Evolutionary conservation across 2,888 invertebrate genomes (phyloP), one percentile per base, ranked within the genome.

Genomic region (Crossocerus cetratus): DNA sequence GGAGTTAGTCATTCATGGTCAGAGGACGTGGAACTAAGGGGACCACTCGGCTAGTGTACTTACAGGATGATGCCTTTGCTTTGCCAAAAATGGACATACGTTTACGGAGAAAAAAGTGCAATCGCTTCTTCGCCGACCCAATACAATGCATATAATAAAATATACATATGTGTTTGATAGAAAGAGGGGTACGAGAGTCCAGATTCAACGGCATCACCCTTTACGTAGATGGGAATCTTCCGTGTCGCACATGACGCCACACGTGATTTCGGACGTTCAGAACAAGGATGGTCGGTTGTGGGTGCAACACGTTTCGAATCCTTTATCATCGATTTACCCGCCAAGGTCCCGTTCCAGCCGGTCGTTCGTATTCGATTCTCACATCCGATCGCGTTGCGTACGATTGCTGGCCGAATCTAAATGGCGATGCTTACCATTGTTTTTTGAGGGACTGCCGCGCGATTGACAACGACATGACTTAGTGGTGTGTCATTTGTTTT

Each of bases 301-400:
- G 32, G n/a, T 18, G 60, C 69, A 69, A 72, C 81, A 65, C 72
- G 80, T 69, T 63, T 23, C 65, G 86, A 85, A 86, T 86, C 69
- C 70, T 73, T 84, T 76, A 86, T 84, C 49, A 72, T 54, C 72
- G 74, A 76, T 83, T 84, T 74, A 65, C 66, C 56, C 42, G 66
- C 69, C 77, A 85, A 84, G 84, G 84, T 74, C 77, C 74, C 63
- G 68, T 71, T 76, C 66, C 69, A 72, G 55, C 23, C 5, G 66
- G 77, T 82, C 80, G 68, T 85, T 84, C 72, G 80, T 80, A 86
- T 85, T 84, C 86, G 78, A 82, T 78, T 14, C 74, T 62, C 74
- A 69, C 65, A 72, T 54, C n/a, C 44, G 65, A 56, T 72, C 61
- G 71, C 65, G 71, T 66, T 65, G 22, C 60, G 58, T 56, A n/a